Evolutionary conservation across 2,888 invertebrate genomes (phyloP), one percentile per base, ranked within the genome.

Genomic region (Hypomecis punctinalis): DNA sequence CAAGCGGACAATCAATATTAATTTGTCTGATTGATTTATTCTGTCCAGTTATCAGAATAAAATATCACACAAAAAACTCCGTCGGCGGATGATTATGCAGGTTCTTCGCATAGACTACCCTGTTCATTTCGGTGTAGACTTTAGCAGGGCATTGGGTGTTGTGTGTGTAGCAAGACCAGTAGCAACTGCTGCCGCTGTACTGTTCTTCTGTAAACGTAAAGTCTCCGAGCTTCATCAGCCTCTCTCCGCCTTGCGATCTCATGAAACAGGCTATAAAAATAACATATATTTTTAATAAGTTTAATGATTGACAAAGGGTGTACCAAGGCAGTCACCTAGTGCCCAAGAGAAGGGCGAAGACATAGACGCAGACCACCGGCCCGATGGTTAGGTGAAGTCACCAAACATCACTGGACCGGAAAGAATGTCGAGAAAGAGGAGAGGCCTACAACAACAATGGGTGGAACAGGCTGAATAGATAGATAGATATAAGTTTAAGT

Each of bases 161-260:
- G 74, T 93, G 91, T 0, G 93, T 92, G 69, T 92, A 90, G 62
- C 93, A 93, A 9, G 80, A 83, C 93, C 93, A 93, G 66, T 81
- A 83, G 68, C 84, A 84, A 6, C 76, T 80, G 63, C 78, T 78
- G 8, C 81, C 85, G 3, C 80, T 76, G 37, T 73, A 76, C 13
- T 81, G 71, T 4, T 79, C 76, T 60, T 83, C 83, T 5, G 84
- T 88, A 65, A 91, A 93, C 0, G 93, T 92, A 74, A 91, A 93
- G 68, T 93, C 92, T 5, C 90, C 91, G 0, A 91, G 83, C 63
- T 89, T 91, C 81, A 93, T 82, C 53, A 93, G 76, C 51, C 84
- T 83, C 72, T 89, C 90, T 11, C 93, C 93, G 48, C 84, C 83
- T 39, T 84, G 83, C 61, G 93, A 91, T 63, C 84, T 82, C 91